Evolutionary conservation across 2,113 vertebrate genomes (phyloP).

Genomic region (Leptosomus discolor): DNA sequence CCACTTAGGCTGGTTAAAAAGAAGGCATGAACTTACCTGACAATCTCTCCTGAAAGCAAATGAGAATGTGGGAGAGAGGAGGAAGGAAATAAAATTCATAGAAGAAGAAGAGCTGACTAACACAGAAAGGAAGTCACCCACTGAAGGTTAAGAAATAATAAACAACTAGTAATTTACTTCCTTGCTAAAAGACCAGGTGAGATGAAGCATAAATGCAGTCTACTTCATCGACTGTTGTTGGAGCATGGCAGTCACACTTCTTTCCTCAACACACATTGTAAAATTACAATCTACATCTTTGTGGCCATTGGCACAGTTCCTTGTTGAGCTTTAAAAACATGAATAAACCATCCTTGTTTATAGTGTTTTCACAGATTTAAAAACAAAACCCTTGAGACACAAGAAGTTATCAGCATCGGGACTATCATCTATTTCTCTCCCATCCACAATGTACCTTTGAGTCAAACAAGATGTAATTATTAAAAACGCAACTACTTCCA

Average conservation of each 20-base stretch:
- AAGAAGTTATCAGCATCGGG: neutral
- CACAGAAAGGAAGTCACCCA: slow-evolving; percentile 5
- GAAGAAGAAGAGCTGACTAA: slow-evolving; percentile 1
- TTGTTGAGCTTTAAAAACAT: neutral
- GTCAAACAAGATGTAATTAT: neutral
- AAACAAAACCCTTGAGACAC: neutral
- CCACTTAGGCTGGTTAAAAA: neutral
- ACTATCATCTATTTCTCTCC: neutral
- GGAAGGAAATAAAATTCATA: neutral
- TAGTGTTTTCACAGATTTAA: neutral
- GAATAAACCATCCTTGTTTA: neutral
- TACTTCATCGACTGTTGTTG: neutral
- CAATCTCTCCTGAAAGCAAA: neutral
- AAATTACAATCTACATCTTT: slow-evolving; percentile 16
- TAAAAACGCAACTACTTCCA: neutral
- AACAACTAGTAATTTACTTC: slow-evolving; percentile 35
- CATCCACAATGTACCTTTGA: neutral
- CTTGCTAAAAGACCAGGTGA: slow-evolving; percentile 1
- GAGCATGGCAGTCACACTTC: neutral
- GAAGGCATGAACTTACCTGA: neutral
- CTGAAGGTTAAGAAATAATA: slow-evolving; percentile 44
- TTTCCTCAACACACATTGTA: neutral
- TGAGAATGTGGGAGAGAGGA: neutral
- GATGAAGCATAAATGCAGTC: slow-evolving; percentile 4
- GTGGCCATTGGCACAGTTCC: slow-evolving; percentile 3